phyloP scores from a whole-genome alignment of 1,140 invertebrate species.

The Neodiprion lecontei region DNA sequence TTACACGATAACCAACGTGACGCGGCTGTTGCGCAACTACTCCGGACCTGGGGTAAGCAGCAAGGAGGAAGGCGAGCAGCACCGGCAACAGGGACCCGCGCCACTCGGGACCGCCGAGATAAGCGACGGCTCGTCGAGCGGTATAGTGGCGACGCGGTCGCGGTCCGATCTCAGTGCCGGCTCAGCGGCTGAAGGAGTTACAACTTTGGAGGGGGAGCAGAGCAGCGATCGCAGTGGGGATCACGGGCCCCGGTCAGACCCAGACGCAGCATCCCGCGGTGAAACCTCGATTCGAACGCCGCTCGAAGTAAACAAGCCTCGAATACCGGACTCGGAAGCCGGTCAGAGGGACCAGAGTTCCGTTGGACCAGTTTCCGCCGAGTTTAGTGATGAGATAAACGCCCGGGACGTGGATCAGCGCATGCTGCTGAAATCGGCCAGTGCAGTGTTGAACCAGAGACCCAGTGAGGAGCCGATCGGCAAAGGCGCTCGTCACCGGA shows the following conservation, averaged over 20 bases:
- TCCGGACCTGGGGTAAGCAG: conserved; percentile 53
- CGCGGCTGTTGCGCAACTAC: conserved; percentile 58
- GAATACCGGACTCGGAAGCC: background rate
- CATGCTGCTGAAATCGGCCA: conserved; percentile 39
- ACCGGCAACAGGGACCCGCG: conserved; percentile 33
- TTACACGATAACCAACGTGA: conserved; percentile 59
- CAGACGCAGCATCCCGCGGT: background rate
- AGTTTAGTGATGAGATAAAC: background rate
- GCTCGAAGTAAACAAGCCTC: background rate
- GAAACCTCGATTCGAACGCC: background rate
- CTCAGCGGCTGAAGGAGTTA: conserved; percentile 51
- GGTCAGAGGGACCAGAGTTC: background rate
- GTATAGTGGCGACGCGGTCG: conserved; percentile 46
- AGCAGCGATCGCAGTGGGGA: conserved; percentile 28
- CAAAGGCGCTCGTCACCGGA: background rate
- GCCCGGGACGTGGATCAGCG: conserved; percentile 27
- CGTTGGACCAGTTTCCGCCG: background rate
- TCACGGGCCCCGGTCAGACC: conserved; percentile 9
- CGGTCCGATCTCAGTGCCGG: conserved; percentile 55
- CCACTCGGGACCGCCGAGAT: conserved; percentile 28
- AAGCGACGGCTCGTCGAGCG: conserved; percentile 39
- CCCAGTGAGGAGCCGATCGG: conserved; percentile 3
- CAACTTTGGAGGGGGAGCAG: background rate
- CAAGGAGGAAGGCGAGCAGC: conserved; percentile 25
- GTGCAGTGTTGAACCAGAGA: conserved; percentile 45